Base-by-base conservation (phyloP, 2,797 vertebrate genomes). In the Xerus rutilus region DNA sequence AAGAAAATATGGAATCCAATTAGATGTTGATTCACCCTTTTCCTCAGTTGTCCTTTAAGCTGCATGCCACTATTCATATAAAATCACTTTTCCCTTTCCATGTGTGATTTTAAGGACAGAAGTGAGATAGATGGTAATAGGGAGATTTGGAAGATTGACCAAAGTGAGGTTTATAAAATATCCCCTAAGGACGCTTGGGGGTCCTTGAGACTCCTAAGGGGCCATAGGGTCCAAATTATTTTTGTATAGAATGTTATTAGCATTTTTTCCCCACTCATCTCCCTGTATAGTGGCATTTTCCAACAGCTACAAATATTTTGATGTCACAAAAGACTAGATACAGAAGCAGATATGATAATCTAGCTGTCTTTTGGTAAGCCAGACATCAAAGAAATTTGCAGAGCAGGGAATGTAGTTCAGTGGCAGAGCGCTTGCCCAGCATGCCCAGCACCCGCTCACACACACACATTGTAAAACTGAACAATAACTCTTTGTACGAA, bases 331-430 rank as follows among this genome's bases (percentile, higher is more conserved):
- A 82, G 49, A 62, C 20, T 39, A 39, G 54, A 64, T 70, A 12
- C 23, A 94, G 93, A 92, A 86, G 47, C 8, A 74, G n/a, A 54
- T 77, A 25, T 3, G 73, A 87, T 86, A 85, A 70, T 74, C 49
- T 65, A n/a, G 35, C 28, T 72, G 43, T 54, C 54, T 79, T 70
- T 54, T 84, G 8, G 62, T 76, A 91, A 93, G 30, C 30, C 64
- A 89, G 69, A 69, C 45, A 39, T 79, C 52, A 84, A 23, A 84
- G 32, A 92, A 64, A 67, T 76, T 84, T 54, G 0, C 0, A 12
- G 30, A 25, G 52, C 25, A 17, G 35, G 9, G 47, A 13, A 9
- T 77, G 72, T 14, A 28, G 39, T 15, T 54, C 21, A 54, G 23
- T 11, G 67, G 43, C 59, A 47, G 1, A 65, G 18, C 43, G 2